Evolutionary conservation across 2,888 invertebrate genomes (phyloP), one percentile per base, ranked within the genome.

Genomic region (Acronicta leporina): DNA sequence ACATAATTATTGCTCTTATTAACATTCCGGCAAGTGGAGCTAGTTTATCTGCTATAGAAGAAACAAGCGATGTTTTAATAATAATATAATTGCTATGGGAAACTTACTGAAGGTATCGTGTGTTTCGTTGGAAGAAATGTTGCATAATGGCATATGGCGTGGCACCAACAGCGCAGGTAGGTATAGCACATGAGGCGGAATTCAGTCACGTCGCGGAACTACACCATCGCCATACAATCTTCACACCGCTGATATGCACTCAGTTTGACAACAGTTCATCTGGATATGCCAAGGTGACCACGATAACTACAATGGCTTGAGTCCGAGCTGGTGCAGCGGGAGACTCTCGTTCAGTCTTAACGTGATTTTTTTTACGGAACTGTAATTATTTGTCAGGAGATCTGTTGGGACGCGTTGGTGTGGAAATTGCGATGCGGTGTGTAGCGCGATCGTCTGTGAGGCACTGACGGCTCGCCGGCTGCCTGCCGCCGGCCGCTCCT

Each of bases 401-500:
- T 68, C 82, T 79, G 75, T 73, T 76, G 79, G 76, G 73, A 76
- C 78, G 81, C 75, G 78, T 65, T 65, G 73, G 68, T 79, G 80
- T 71, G 80, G 75, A 73, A 78, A 73, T 79, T 74, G 87, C 85
- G 85, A 86, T 84, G 90, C 88, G 87, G 88, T 83, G 88, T 85
- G 80, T 87, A 81, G 84, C 89, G 87, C 89, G 90, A 80, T 88
- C 80, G 91, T 86, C 89, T 83, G 84, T 81, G 90, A 89, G 87
- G 90, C 87, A 94, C 93, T 94, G 93, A 90, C 87, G 90, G 87
- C 82, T 79, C 73, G 82, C 82, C 84, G 84, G 85, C 85, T 84
- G 87, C 82, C 82, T 82, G 87, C 83, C 89, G 89, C 89, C 92
- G 89, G 87, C 86, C 91, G 92, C 92, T 94, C 95, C 95, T 96